Conservation (phyloP, 2,113 vertebrate species). For the Lonchura striata region DNA sequence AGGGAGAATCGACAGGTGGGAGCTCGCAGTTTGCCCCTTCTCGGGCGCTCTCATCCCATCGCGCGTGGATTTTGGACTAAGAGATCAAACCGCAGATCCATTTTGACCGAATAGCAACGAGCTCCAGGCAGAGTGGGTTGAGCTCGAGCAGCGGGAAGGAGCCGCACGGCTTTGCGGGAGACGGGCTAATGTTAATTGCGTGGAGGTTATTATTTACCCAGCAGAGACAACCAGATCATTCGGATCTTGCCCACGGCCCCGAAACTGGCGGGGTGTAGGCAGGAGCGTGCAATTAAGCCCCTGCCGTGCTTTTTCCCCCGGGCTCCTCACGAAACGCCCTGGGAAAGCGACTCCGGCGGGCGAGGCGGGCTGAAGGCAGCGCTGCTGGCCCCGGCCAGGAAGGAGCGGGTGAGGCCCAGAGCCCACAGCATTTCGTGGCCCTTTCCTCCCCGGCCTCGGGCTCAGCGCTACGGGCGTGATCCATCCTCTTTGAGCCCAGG, state of each 20-base stretch:
- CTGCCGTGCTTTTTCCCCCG: not conserved
- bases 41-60: not conserved
- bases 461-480: fast-evolving
- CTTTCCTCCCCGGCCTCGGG: fast-evolving
- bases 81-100: not conserved
- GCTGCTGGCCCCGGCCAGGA: not conserved
- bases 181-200: fast-evolving
- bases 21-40: not conserved
- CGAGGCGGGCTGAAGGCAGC: too few species aligned
- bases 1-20: not conserved
- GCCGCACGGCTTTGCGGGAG: not conserved
- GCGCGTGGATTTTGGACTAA: not conserved
- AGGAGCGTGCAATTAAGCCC: not conserved
- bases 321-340: not conserved
- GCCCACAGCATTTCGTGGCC: not conserved
- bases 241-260: not conserved
- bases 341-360: not conserved
- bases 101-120: fast-evolving
- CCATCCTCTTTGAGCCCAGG: not conserved
- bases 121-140: not conserved
- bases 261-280: not conserved
- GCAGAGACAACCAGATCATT: not conserved
- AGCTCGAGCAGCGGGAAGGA: not conserved
- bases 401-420: fast-evolving
- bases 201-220: not conserved